Evolutionary conservation across 2,888 invertebrate genomes (phyloP).

Genomic region (Euphydryas editha): DNA sequence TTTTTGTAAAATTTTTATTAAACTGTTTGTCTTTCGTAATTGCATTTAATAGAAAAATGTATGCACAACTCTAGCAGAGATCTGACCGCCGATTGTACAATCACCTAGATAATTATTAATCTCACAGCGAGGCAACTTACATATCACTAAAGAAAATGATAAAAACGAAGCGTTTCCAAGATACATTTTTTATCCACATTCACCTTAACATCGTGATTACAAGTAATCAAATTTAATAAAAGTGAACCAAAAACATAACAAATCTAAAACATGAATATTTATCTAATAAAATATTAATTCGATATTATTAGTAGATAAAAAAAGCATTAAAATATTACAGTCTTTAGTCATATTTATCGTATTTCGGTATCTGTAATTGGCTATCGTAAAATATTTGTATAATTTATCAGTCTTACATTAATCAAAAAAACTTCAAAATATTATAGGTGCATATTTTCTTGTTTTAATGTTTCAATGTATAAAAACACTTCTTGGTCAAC

Average conservation of each 20-base stretch:
- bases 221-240: not conserved
- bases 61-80: not conserved
- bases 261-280: not conserved
- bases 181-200: slow-evolving; percentile 8
- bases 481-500: too few species aligned
- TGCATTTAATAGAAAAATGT: not conserved
- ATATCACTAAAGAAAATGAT: slow-evolving; percentile 1
- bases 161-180: not conserved
- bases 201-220: not conserved
- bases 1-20: not conserved
- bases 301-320: not conserved
- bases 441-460: not conserved
- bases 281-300: not conserved
- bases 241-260: not conserved
- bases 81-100: not conserved
- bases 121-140: slow-evolving; percentile 12
- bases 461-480: too few species aligned
- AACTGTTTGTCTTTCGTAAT: not conserved
- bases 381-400: not conserved
- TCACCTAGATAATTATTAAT: slow-evolving; percentile 8
- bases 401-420: not conserved
- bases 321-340: not conserved
- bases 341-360: not conserved
- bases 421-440: not conserved
- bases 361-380: not conserved